Evolutionary conservation across 2,113 vertebrate species (phyloP).

Genomic region (Paramisgurnus dabryanus): DNA sequence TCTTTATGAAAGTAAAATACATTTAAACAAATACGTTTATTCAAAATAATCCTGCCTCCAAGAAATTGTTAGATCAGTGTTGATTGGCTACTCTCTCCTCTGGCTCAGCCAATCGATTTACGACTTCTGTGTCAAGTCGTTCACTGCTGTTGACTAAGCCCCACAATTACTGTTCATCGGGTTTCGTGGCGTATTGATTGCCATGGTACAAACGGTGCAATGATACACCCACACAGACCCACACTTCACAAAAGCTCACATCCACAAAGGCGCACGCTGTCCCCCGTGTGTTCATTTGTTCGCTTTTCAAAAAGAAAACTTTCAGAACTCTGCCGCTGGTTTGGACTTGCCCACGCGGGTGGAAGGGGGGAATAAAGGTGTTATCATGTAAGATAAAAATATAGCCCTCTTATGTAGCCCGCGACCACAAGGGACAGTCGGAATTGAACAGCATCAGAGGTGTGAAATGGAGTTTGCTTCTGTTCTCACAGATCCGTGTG

Average conservation of each 20-base stretch:
- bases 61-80: neutral
- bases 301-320: constrained; percentile 29
- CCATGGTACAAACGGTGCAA: constrained; percentile 2
- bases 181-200: constrained; percentile 59
- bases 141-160: constrained; percentile 53
- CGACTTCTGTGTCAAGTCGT: constrained; percentile 13
- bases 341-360: constrained; percentile 56
- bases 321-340: constrained; percentile 37
- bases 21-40: too few species aligned
- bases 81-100: constrained; percentile 17
- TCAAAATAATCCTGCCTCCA: too few species aligned
- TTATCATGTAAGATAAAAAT: constrained; percentile 63
- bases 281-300: constrained; percentile 24
- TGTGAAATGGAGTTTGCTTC: constrained; percentile 77
- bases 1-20: too few species aligned
- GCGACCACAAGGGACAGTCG: constrained; percentile 68
- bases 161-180: constrained; percentile 64
- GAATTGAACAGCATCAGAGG: constrained; percentile 78
- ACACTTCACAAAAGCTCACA: neutral
- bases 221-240: neutral
- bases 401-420: constrained; percentile 56
- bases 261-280: neutral
- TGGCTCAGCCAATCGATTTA: constrained; percentile 23
- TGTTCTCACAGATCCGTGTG: constrained; percentile 55
- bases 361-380: constrained; percentile 61